phyloP scores from a whole-genome alignment of 2,797 vertebrate genomes.

The Remorina albescens region DNA sequence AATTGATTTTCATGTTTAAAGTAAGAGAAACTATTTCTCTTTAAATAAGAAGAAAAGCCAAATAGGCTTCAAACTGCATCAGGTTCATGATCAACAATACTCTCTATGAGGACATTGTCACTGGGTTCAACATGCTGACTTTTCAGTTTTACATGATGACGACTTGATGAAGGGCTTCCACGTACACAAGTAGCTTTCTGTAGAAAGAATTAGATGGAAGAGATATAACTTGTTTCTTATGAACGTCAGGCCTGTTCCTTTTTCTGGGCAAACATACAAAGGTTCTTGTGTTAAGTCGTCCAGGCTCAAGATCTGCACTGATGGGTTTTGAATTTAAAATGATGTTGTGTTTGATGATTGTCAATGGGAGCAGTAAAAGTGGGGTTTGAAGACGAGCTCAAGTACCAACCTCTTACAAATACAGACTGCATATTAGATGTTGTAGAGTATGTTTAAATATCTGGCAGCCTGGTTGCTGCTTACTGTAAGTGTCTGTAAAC shows the following conservation, averaged over 20 bases:
- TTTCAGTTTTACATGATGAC: too few relatives aligned
- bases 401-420: conserved; percentile 18
- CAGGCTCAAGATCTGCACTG: not conserved
- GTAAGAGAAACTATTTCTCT: not conserved
- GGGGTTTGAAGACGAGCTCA: not conserved
- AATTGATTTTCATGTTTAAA: not conserved
- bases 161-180: too few relatives aligned
- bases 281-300: conserved; percentile 8
- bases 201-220: not conserved
- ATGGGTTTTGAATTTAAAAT: not conserved
- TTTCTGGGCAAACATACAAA: conserved; percentile 13
- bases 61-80: too few relatives aligned
- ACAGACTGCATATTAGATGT: conserved; percentile 30
- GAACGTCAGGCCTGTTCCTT: conserved; percentile 3
- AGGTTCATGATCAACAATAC: not conserved
- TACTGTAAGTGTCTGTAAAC: conserved; percentile 20
- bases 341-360: too few relatives aligned
- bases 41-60: not conserved
- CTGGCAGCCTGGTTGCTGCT: not conserved
- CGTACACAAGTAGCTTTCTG: not conserved
- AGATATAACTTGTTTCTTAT: not conserved
- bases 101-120: not conserved
- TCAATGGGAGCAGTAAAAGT: conserved; percentile 12
- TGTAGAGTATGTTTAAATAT: conserved; percentile 31
- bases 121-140: too few relatives aligned